Evolutionary conservation across 2,113 vertebrate genomes (phyloP).

Genomic region (Haemorhous mexicanus): DNA sequence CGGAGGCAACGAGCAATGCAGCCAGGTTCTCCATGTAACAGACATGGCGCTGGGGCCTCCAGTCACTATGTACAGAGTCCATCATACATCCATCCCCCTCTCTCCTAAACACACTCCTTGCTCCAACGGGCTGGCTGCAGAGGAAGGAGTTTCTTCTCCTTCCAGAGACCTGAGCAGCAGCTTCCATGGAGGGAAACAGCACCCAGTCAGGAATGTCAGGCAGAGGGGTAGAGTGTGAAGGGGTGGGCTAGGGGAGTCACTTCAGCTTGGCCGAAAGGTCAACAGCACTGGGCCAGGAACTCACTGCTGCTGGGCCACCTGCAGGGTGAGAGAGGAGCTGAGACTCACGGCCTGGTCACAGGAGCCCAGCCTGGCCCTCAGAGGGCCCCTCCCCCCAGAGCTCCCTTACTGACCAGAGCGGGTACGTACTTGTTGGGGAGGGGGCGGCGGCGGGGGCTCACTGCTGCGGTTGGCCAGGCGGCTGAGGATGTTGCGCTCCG

Average conservation of each 20-base stretch:
- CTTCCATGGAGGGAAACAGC: constrained; percentile 56
- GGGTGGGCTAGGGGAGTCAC: constrained; percentile 46
- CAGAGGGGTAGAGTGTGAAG: constrained; percentile 61
- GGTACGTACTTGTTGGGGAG: constrained; percentile 85
- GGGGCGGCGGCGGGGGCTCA: constrained; percentile 80
- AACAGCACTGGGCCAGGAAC: constrained; percentile 33
- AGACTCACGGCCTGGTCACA: neutral
- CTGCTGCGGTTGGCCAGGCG: constrained; percentile 91
- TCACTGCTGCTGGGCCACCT: constrained; percentile 84
- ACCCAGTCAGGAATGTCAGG: constrained; percentile 66
- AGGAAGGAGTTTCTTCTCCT: constrained; percentile 32
- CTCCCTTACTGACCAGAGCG: neutral
- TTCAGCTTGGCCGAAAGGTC: constrained; percentile 65
- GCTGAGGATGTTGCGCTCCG: constrained; percentile 96
- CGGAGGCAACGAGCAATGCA: constrained; percentile 63
- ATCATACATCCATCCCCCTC: constrained; percentile 45
- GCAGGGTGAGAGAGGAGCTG: neutral
- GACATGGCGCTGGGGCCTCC: constrained; percentile 71
- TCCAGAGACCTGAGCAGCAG: constrained; percentile 58
- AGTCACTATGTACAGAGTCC: constrained; percentile 72
- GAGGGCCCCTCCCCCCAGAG: neutral
- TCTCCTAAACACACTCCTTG: constrained; percentile 68
- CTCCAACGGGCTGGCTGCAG: constrained; percentile 65
- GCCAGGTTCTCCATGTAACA: constrained; percentile 76
- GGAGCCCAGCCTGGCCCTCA: neutral